Evolutionary conservation across 2,888 invertebrate species (phyloP).

Genomic region (Diogma glabrata): DNA sequence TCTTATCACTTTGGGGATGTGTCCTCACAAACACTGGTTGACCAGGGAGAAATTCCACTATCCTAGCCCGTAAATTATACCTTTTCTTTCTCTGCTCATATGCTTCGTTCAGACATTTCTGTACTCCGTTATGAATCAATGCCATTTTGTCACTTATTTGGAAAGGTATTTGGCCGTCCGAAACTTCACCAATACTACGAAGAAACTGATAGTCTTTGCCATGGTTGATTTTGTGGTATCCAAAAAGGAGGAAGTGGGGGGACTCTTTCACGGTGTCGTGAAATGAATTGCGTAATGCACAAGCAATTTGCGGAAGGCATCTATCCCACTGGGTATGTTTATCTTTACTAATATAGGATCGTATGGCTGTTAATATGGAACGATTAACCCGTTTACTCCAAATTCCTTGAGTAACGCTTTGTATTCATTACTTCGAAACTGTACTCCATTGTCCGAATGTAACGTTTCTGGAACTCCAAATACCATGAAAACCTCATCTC

Average conservation of each 20-base stretch:
- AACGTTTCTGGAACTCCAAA: constrained; percentile 9
- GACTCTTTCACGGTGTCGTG: constrained; percentile 22
- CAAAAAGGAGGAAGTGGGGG: constrained; percentile 21
- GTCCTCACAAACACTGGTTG: background rate
- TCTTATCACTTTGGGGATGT: background rate
- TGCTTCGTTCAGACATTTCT: background rate
- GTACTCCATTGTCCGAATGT: constrained; percentile 23
- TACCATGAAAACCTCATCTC: constrained; percentile 20
- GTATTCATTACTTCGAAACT: constrained; percentile 16
- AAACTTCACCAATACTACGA: background rate
- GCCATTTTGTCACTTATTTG: background rate
- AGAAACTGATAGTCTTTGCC: constrained; percentile 11
- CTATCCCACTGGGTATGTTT: constrained; percentile 22
- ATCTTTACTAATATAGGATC: constrained; percentile 20
- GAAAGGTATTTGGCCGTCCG: background rate
- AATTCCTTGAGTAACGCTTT: constrained; percentile 15
- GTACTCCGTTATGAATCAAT: background rate
- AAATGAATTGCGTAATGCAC: constrained; percentile 22
- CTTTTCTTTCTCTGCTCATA: background rate
- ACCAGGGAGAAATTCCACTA: background rate
- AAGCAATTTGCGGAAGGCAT: constrained; percentile 21
- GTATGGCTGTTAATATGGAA: constrained; percentile 24
- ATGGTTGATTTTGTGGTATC: constrained; percentile 18
- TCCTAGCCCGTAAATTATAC: background rate
- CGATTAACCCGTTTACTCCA: too few relatives aligned